Percentiles rank a stretch among this genome's conserved stretches.
These are phyloP conservation scores for Alces alces DNA, from an alignment of 2,113 vertebrate species.

Conservation along the genomic window DNA sequence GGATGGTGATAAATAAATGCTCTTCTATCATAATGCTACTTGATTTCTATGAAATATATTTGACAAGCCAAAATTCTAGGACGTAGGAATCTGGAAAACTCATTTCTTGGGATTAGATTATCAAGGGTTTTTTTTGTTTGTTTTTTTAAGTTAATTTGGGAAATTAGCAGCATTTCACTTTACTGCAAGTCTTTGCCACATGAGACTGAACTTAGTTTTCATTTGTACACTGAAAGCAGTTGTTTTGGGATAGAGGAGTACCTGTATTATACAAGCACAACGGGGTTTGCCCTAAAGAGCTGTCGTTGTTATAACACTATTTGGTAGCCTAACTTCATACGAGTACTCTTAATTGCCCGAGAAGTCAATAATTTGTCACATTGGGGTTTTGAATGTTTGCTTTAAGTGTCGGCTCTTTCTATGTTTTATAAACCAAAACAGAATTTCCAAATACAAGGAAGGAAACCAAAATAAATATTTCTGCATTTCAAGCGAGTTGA, in stretches of 20 bases:
- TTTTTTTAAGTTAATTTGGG: conserved; percentile 61
- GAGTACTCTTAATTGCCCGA: conserved; percentile 78
- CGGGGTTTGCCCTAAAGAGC: conserved; percentile 79
- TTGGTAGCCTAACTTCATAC: conserved; percentile 80
- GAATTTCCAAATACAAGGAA: conserved; percentile 85
- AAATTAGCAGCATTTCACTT: conserved; percentile 73
- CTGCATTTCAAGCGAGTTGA: conserved; percentile 77
- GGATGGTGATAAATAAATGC: conserved; percentile 52
- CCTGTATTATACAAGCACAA: conserved; percentile 80
- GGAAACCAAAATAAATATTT: conserved; percentile 90
- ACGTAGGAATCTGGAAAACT: conserved; percentile 61
- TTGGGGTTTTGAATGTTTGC: conserved; percentile 81
- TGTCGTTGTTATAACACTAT: conserved; percentile 82
- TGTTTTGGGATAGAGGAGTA: conserved; percentile 69
- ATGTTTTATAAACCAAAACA: conserved; percentile 89
- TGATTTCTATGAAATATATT: conserved; percentile 72
- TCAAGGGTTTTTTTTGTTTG: conserved; percentile 42
- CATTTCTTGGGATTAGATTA: conserved; percentile 58
- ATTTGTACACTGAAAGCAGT: conserved; percentile 58
- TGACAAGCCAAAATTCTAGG: conserved; percentile 58
- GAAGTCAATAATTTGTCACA: conserved; percentile 81
- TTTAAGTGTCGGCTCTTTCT: conserved; percentile 84
- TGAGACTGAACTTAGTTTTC: conserved; percentile 71
- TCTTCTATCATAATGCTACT: conserved; percentile 57
- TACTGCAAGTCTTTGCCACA: conserved; percentile 67